These are phyloP conservation scores for Drosophila cardini DNA, from an alignment of 1,140 invertebrate genomes.

Conservation along the genomic window DNA sequence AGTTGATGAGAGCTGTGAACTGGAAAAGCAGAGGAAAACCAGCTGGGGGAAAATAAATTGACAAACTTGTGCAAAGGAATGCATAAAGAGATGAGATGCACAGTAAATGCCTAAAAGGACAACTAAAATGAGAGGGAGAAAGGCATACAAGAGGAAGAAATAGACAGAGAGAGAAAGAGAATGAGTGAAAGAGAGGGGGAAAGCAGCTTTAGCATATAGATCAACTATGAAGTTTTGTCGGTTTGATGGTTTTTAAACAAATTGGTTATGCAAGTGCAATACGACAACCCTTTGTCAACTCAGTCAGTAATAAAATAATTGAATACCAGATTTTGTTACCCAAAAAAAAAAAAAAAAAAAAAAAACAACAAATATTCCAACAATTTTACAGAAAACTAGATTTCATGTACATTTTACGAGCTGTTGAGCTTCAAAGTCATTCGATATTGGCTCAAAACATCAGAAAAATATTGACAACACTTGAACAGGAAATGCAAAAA, in stretches of 20 bases:
- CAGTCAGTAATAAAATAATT: slow-evolving; percentile 13
- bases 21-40: neutral
- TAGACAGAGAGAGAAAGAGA: neutral
- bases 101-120: neutral
- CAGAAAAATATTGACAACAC: slow-evolving; percentile 32
- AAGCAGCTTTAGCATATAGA: neutral
- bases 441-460: slow-evolving; percentile 31
- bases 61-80: slow-evolving; percentile 10
- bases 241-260: neutral
- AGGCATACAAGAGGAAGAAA: neutral
- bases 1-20: neutral
- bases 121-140: neutral
- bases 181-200: neutral
- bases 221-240: neutral
- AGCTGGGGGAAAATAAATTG: slow-evolving; percentile 22
- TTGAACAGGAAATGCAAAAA: slow-evolving; percentile 40
- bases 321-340: slow-evolving; percentile 7
- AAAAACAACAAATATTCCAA: slow-evolving; percentile 5
- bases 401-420: slow-evolving; percentile 64
- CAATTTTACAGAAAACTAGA: slow-evolving; percentile 5
- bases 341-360: neutral
- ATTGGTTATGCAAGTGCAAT: slow-evolving; percentile 20
- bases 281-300: neutral
- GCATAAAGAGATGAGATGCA: neutral
- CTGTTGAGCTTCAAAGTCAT: slow-evolving; percentile 61